Conservation (phyloP, 2,113 vertebrate species). For the Xiphorhynchus elegans region DNA sequence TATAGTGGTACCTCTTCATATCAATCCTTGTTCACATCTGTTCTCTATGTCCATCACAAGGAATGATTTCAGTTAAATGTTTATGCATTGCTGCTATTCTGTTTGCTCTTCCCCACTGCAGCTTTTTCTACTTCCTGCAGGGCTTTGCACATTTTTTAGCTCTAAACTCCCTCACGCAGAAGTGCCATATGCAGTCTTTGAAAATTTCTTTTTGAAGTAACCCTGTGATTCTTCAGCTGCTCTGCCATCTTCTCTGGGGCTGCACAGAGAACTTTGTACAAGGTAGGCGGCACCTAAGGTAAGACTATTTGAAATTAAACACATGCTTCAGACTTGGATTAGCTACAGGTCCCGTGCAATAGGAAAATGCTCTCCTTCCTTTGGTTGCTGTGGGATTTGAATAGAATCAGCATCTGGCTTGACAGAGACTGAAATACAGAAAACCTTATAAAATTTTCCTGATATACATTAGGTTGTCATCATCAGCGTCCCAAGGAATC, state of each 20-base stretch:
- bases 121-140: not conserved
- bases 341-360: not conserved
- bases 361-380: not conserved
- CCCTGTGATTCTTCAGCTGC: not conserved
- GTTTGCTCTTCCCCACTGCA: not conserved
- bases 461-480: not conserved
- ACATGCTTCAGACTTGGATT: not conserved
- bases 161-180: not conserved
- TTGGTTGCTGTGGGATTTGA: not conserved
- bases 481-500: not conserved
- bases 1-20: not conserved
- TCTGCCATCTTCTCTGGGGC: not conserved
- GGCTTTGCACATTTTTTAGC: not conserved
- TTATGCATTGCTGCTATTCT: not conserved
- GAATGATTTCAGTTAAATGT: not conserved
- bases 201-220: not conserved
- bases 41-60: not conserved
- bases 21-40: not conserved
- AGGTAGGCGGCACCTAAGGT: not conserved
- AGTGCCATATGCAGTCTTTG: not conserved
- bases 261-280: not conserved
- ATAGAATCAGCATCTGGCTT: not conserved
- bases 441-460: not conserved
- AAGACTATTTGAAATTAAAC: not conserved
- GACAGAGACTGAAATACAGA: not conserved